Evolutionary conservation across 2,888 invertebrate species (phyloP).

Genomic region (Melanophora roralis): DNA sequence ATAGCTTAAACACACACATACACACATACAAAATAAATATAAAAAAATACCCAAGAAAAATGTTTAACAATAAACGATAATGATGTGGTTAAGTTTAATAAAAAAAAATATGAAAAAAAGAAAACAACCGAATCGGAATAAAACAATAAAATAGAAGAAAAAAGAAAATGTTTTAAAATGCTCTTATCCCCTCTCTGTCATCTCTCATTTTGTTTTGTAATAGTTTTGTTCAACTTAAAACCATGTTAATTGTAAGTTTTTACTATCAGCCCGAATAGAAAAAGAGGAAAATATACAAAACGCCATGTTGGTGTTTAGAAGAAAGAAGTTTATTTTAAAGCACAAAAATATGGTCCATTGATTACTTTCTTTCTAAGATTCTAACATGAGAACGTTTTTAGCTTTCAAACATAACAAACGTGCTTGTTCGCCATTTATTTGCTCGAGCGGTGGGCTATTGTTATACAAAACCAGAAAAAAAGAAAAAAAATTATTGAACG

Average conservation of each 20-base stretch:
- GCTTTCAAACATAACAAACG: constrained; percentile 68
- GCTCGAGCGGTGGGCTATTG: not conserved
- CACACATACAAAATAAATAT: not conserved
- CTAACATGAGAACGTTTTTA: constrained; percentile 68
- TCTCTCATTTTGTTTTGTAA: constrained; percentile 16
- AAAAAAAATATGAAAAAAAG: not conserved
- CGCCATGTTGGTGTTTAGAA: not conserved
- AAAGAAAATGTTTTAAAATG: not conserved
- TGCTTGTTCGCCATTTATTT: constrained; percentile 42
- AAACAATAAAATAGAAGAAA: constrained; percentile 3
- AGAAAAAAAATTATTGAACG: not conserved
- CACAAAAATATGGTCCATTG: constrained; percentile 61
- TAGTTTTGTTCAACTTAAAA: constrained; percentile 39
- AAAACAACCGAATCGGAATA: constrained; percentile 2
- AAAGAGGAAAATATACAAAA: not conserved
- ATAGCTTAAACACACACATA: constrained; percentile 29
- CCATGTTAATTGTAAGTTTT: not conserved
- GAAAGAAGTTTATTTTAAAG: not conserved
- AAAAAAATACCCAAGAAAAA: constrained; percentile 8
- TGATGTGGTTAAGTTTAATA: constrained; percentile 31
- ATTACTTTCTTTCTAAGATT: constrained; percentile 62
- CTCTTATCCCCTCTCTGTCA: not conserved
- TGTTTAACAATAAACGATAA: constrained; percentile 45
- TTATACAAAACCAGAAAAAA: not conserved
- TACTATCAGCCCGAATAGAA: not conserved